Evolutionary conservation across 2,888 invertebrate genomes (phyloP), one percentile per base, ranked within the genome.

Genomic region (Eretmocerus hayati): DNA sequence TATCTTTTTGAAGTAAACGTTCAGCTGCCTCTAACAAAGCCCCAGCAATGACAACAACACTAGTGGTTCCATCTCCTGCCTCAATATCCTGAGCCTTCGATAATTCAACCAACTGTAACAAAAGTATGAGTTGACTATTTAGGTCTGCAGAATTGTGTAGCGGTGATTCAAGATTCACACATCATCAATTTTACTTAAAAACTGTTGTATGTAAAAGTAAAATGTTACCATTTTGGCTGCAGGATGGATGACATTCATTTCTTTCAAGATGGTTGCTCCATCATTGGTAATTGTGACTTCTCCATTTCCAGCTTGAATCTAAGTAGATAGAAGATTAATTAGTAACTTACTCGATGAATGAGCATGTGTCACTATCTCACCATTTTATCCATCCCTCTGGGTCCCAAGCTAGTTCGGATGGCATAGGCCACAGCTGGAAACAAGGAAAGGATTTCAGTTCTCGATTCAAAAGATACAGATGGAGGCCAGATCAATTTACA

Each of bases 341-440:
- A 26, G 11, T 26, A 9, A 16, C 16, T 8, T 41, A 37, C 15
- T 32, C 42, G 22, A 22, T 26, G 40, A 26, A 43, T 32, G 20
- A 20, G 33, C 39, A 3, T 13, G 18, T 36, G 35, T 21, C n/a
- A 20, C 43, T 41, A 43, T 59, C 57, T 72, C 78, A 90, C 90
- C 99, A 99, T 99, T 81, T 99, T 99, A 71, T 99, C 99, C 99
- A 99, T 99, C 55, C 99, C 97, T 60, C 92, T 82, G 18, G 99
- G 99, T 4, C 99, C 99, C 73, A 99, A 79, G 75, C 96, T 96
- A 13, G 99, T 99, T 53, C 97, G 85, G 64, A 99, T 91, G 13
- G 97, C 96, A 90, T 96, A 93, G 56, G 95, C 90, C 46, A 99
- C 95, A 75, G 97, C 96, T 95, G n/a, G n/a, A n/a, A n/a, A n/a